Conservation (phyloP, 2,113 vertebrate genomes). For the Eptatretus burgeri region DNA sequence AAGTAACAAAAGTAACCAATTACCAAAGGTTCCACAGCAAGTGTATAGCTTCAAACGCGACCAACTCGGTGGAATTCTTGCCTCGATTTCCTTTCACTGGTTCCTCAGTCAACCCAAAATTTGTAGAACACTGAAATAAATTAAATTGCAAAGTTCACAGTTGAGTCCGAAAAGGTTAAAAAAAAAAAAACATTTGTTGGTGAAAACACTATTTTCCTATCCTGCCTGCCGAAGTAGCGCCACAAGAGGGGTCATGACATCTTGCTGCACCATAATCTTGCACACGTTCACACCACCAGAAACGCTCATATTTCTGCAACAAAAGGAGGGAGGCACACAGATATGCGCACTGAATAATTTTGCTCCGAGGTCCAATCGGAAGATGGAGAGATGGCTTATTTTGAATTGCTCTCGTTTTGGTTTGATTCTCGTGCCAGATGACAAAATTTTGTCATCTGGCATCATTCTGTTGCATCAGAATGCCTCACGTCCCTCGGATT, state of each 20-base stretch:
- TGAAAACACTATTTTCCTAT: background rate
- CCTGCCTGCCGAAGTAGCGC: constrained; percentile 56
- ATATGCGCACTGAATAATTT: too few species aligned
- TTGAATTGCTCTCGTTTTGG: too few species aligned
- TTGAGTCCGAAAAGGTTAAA: background rate
- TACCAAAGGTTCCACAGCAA: constrained; percentile 88
- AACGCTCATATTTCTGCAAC: constrained; percentile 54
- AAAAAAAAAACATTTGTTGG: background rate
- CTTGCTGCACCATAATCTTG: constrained; percentile 73
- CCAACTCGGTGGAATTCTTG: constrained; percentile 32
- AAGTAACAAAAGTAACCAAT: constrained; percentile 11
- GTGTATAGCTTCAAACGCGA: constrained; percentile 60
- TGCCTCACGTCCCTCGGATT: too few species aligned
- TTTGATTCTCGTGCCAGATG: too few species aligned
- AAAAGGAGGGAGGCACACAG: too few species aligned
- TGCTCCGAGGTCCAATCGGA: too few species aligned
- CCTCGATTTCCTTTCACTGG: constrained; percentile 18
- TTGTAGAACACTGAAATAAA: constrained; percentile 25
- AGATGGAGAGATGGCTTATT: too few species aligned
- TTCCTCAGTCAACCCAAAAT: constrained; percentile 22
- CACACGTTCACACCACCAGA: constrained; percentile 74
- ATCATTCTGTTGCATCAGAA: too few species aligned
- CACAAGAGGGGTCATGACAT: constrained; percentile 62
- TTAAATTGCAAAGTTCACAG: constrained; percentile 10
- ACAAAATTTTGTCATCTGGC: too few species aligned